A percentile compares a stretch with the other conserved stretches of the same genome.
Conservation (phyloP, 2,888 invertebrate species). For the Yponomeuta cagnagella region DNA sequence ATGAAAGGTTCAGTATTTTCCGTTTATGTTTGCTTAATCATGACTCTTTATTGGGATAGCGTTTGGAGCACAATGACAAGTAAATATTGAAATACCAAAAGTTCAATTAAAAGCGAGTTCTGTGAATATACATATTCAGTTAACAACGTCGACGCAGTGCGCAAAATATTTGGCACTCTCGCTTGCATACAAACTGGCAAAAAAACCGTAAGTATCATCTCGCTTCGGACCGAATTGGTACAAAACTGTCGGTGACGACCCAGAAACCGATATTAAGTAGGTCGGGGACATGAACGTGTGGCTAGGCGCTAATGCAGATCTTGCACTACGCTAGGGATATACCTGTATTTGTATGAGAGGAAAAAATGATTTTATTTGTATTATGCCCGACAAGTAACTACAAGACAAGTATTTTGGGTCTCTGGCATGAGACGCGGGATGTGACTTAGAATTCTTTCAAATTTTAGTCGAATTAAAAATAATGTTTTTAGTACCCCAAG, state of each 20-base stretch:
- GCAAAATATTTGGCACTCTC: conserved; percentile 74
- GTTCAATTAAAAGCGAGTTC: background rate
- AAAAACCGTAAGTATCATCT: conserved; percentile 58
- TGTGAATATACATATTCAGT: conserved; percentile 56
- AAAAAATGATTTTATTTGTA: background rate
- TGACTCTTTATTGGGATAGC: background rate
- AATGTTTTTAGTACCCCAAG: no score
- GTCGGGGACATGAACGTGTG: background rate
- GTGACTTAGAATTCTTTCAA: no score
- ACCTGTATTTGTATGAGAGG: background rate
- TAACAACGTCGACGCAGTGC: conserved; percentile 58
- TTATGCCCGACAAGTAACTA: no score
- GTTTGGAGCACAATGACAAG: background rate
- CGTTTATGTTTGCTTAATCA: background rate
- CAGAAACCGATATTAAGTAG: background rate
- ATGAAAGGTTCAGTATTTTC: background rate
- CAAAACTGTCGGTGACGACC: conserved; percentile 5
- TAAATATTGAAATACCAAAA: background rate
- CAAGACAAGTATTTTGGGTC: no score
- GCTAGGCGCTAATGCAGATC: background rate
- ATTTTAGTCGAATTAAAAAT: no score
- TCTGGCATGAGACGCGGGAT: no score
- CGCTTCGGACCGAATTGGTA: conserved; percentile 16
- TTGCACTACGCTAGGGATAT: background rate
- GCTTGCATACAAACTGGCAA: conserved; percentile 53